Percentiles rank a stretch among this genome's conserved stretches.
Evolutionary conservation across 2,797 vertebrate genomes (phyloP).

Genomic region (Scomberomorus guttatus): DNA sequence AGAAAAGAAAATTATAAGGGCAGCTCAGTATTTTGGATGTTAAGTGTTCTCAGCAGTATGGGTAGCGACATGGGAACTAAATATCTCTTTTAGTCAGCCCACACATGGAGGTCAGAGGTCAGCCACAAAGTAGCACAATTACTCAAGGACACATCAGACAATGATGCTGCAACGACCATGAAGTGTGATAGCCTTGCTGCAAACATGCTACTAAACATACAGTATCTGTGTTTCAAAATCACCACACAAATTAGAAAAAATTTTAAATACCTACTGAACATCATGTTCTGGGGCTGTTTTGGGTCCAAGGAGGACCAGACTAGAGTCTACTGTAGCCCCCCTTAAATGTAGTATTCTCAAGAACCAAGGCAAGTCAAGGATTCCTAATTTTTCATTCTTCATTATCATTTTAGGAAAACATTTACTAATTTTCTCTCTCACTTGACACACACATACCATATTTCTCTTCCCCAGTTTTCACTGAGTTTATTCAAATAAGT

Average conservation of each 20-base stretch:
- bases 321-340: too few species aligned
- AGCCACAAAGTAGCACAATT: not conserved
- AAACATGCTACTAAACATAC: not conserved
- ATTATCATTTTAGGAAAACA: too few species aligned
- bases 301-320: too few species aligned
- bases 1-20: too few species aligned
- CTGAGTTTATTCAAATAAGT: not conserved
- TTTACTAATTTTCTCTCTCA: too few species aligned
- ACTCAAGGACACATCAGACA: not conserved
- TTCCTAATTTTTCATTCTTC: too few species aligned
- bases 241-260: not conserved
- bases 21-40: not conserved
- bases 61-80: not conserved
- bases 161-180: not conserved
- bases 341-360: too few species aligned
- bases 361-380: too few species aligned
- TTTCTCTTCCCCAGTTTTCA: too few species aligned
- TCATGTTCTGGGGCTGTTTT: not conserved
- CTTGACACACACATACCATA: too few species aligned
- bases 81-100: constrained; percentile 8
- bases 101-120: constrained; percentile 17
- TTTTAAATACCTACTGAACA: not conserved
- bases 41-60: not conserved
- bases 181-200: not conserved
- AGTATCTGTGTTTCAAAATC: not conserved